Evolutionary conservation across 2,888 invertebrate species (phyloP).

Genomic region (Rhogogaster chlorosoma): DNA sequence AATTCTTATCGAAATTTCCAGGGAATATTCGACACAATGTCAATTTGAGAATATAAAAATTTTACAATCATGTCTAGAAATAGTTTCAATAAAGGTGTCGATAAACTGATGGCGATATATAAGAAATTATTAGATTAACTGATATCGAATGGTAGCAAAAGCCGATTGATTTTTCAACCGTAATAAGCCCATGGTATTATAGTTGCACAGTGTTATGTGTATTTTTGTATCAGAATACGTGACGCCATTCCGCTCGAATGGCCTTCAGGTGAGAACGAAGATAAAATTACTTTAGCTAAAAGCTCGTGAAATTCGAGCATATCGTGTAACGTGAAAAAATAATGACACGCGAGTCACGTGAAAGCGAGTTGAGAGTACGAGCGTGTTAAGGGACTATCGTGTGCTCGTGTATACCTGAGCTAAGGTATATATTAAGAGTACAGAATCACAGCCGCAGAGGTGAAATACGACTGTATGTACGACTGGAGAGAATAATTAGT

Average conservation of each 20-base stretch:
- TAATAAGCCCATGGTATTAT: not conserved
- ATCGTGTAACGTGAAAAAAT: constrained; percentile 47
- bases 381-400: constrained; percentile 6
- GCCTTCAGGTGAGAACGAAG: constrained; percentile 29
- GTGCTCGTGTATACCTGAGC: not conserved
- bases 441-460: not conserved
- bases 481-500: not conserved
- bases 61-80: no score
- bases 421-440: not conserved
- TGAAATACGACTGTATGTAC: not conserved
- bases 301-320: constrained; percentile 53
- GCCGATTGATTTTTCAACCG: not conserved
- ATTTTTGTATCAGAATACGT: not conserved
- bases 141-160: not conserved
- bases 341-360: not conserved
- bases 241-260: not conserved
- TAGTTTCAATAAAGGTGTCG: no score
- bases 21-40: no score
- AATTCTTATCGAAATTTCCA: no score
- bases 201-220: not conserved
- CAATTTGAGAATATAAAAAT: no score
- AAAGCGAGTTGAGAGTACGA: not conserved
- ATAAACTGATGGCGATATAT: no score
- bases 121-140: not conserved
- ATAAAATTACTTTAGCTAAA: constrained; percentile 61